Percentiles rank a stretch among this genome's conserved stretches.
These are phyloP conservation scores for Bubo scandiacus DNA, from an alignment of 2,113 vertebrate species.

Conservation along the genomic window DNA sequence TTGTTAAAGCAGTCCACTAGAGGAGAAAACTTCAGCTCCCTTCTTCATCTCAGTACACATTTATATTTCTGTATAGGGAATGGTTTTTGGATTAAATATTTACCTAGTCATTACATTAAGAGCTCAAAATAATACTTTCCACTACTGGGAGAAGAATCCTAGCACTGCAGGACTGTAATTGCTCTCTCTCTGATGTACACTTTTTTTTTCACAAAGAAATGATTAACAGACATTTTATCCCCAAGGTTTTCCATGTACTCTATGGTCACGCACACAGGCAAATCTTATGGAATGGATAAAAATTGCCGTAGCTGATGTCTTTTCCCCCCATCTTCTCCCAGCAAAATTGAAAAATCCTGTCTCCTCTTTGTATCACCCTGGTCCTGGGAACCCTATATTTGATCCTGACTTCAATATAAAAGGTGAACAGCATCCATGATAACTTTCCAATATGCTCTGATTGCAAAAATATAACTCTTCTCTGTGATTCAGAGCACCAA, in stretches of 20 bases:
- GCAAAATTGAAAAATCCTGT: not conserved
- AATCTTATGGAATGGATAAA: not conserved
- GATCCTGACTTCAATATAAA: not conserved
- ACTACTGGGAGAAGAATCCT: not conserved
- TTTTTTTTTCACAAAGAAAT: not conserved
- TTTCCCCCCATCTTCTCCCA: not conserved
- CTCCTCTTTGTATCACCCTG: not conserved
- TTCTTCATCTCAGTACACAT: not conserved
- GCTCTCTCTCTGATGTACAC: not conserved
- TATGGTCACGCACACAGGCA: not conserved
- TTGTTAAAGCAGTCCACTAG: not conserved
- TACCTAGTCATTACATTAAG: not conserved
- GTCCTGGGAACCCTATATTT: not conserved
- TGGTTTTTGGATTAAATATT: not conserved
- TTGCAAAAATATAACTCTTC: not conserved
- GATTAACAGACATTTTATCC: not conserved
- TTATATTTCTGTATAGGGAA: not conserved
- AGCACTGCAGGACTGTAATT: not conserved
- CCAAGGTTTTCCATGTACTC: not conserved
- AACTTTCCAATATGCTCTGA: not conserved
- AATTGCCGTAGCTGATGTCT: not conserved
- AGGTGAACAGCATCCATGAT: not conserved
- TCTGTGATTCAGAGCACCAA: not conserved
- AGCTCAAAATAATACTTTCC: not conserved
- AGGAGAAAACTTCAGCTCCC: not conserved